Evolutionary conservation across 2,888 invertebrate genomes (phyloP).

Genomic region (Maniola hyperantus): DNA sequence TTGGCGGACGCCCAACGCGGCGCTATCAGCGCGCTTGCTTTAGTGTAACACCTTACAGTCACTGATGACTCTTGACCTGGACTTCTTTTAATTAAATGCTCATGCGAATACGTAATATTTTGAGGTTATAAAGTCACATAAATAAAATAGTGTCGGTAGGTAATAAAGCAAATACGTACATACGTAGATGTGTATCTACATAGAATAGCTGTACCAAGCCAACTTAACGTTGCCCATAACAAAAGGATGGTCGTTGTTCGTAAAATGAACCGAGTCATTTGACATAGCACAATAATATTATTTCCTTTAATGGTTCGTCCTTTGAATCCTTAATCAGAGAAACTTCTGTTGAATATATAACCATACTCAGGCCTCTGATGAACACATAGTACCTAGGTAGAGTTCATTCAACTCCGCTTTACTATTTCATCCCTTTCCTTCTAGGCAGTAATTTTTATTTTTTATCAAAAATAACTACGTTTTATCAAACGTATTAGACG

Average conservation of each 20-base stretch:
- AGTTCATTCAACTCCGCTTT: slow-evolving; percentile 68
- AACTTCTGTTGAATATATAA: slow-evolving; percentile 77
- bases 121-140: background rate
- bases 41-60: slow-evolving; percentile 62
- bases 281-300: slow-evolving; percentile 57
- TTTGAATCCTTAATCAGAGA: slow-evolving; percentile 78
- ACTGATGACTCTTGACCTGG: slow-evolving; percentile 59
- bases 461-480: background rate
- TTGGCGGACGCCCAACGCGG: slow-evolving; percentile 81
- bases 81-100: slow-evolving; percentile 26
- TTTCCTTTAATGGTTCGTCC: slow-evolving; percentile 77
- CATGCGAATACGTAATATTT: slow-evolving; percentile 6
- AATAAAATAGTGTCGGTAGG: background rate
- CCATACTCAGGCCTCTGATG: slow-evolving; percentile 55
- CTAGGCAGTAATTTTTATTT: background rate
- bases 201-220: background rate
- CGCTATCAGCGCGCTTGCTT: slow-evolving; percentile 69
- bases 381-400: slow-evolving; percentile 59
- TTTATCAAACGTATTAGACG: too few species aligned
- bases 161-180: too few species aligned
- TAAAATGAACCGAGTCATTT: slow-evolving; percentile 50
- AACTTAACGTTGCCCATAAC: slow-evolving; percentile 21
- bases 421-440: slow-evolving; percentile 4
- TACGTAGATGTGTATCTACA: too few species aligned
- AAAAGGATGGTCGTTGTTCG: slow-evolving; percentile 37